Evolutionary conservation across 1,140 invertebrate species (phyloP).

Genomic region (Drosophila eugracilis): DNA sequence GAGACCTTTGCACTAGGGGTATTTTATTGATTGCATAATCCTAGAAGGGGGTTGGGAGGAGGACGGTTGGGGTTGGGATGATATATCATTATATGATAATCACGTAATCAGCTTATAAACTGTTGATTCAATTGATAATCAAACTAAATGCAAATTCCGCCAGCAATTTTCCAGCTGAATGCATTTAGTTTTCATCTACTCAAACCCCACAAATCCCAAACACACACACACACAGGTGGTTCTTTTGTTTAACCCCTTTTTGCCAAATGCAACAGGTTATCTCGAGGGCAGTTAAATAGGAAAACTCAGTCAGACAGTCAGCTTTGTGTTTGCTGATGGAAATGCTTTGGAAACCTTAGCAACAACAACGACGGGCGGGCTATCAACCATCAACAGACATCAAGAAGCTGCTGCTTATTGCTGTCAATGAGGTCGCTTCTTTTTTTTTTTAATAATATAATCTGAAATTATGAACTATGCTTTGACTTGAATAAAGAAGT

Average conservation of each 20-base stretch:
- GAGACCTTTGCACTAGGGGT: neutral
- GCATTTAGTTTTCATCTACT: neutral
- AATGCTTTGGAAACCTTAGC: neutral
- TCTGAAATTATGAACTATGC: neutral
- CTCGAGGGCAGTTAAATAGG: constrained; percentile 17
- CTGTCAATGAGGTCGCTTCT: too few relatives aligned
- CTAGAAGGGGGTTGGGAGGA: too few relatives aligned
- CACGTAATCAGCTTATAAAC: constrained; percentile 30
- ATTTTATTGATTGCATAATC: constrained; percentile 18
- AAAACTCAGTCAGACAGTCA: constrained; percentile 8
- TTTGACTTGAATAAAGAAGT: neutral
- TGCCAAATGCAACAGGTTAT: constrained; percentile 31
- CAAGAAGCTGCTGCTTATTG: neutral
- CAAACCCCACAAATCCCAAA: neutral
- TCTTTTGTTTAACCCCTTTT: constrained; percentile 19
- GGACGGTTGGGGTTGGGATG: too few relatives aligned
- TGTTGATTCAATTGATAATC: constrained; percentile 18
- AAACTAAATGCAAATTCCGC: constrained; percentile 16
- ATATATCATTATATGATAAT: constrained; percentile 14
- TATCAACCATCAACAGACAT: neutral
- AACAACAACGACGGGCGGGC: neutral
- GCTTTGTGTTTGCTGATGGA: constrained; percentile 2
- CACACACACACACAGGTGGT: neutral
- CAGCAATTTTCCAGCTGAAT: constrained; percentile 5
- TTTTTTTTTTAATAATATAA: neutral